Evolutionary conservation across 2,797 vertebrate genomes (phyloP), one percentile per base, ranked within the genome.

Genomic region (Hippocampus kuda): DNA sequence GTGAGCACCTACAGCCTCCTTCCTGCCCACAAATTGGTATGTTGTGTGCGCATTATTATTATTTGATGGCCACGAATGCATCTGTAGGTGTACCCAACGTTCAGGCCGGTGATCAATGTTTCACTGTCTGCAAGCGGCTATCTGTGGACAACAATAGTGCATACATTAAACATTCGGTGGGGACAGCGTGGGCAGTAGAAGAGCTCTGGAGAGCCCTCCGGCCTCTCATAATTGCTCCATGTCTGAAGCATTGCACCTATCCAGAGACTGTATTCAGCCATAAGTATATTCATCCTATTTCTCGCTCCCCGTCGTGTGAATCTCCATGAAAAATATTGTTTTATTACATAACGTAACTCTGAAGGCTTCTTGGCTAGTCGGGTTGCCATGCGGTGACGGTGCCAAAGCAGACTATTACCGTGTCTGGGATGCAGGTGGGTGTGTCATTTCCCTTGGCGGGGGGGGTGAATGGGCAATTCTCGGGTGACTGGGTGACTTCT

Each of bases 371-470:
- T 16, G 24, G 24, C 48, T 66, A 12, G 46, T 77, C 20, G 42
- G 16, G 62, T 75, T 73, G 77, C 65, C 68, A 77, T 72, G 76
- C 59, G 6, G 79, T 82, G 79, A 87, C 46, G 2, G 44, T 75
- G 81, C 77, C 78, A 77, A 84, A 82, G 67, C 76, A 85, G 79
- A 84, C 77, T 70, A 65, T 64, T 72, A 79, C 68, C 60, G 75
- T 74, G 70, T 74, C 12, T 70, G 51, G 42, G 41, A 38, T 70
- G 77, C 70, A 60, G 66, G 75, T 71, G 75, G 72, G 68, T 65
- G 72, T 71, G 72, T 54, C 69, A 62, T 26, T 75, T 74, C 76
- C 77, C 73, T n/a, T n/a, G n/a, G n/a, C n/a, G n/a, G n/a, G n/a
- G n/a, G n/a, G n/a, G n/a, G n/a, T n/a, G n/a, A n/a, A n/a, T n/a